Evolutionary conservation across 2,888 invertebrate species (phyloP), one percentile per base, ranked within the genome.

Genomic region (Lampropteryx suffumata): DNA sequence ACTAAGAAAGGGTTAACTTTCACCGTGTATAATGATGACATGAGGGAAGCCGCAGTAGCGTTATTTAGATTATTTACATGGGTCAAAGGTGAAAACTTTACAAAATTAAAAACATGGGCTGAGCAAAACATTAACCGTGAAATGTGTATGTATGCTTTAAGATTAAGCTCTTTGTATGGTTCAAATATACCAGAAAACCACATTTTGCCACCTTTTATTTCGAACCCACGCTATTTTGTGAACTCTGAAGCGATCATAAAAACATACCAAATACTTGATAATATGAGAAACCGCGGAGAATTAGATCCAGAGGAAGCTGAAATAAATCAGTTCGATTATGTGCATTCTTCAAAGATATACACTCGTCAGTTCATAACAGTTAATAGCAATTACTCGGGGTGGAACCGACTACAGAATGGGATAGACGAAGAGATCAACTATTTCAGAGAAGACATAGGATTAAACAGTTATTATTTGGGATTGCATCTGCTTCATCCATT

Each of bases 391-490:
- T 88, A 89, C 60, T 89, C 89, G 1, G 80, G 89, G 41, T 92
- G 91, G 91, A 92, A 92, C 65, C 53, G 90, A 76, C 68, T 78
- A 62, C 63, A 83, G 76, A 75, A 79, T 45, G 79, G 76, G 49
- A 84, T 86, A 42, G 92, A 92, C 57, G 84, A 90, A 59, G 82
- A 87, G 46, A 65, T 93, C 8, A 91, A 92, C 49, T 94, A 94
- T 65, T 94, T 93, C 65, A 91, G 91, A 56, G 93, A 94, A 82
- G 94, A 94, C 58, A 81, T 93, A 46, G 91, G 91, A 14, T 69
- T 93, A 8, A 93, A 93, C 67, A 79, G 88, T 35, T 93, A 90
- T 69, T 93, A 93, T 71, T 91, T 90, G 59, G 92, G 90, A 57
- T 76, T 91, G 59, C 91, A 93, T 60, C 69, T 91, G 32, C 74